Conservation (phyloP, 1,140 invertebrate genomes). For the Ylistrum balloti region DNA sequence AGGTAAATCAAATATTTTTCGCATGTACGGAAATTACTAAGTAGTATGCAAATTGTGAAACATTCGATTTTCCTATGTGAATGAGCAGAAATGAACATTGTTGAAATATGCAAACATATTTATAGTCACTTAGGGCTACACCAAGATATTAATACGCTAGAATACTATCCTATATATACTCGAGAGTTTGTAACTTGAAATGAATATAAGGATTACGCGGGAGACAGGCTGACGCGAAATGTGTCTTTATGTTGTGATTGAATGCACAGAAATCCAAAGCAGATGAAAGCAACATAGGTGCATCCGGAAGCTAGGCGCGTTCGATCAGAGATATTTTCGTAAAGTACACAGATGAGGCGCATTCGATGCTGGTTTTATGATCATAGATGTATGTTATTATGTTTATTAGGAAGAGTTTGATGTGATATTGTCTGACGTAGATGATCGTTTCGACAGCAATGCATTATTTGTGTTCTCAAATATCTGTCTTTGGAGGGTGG, state of each 20-base stretch:
- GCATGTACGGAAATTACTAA: neutral
- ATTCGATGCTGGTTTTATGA: neutral
- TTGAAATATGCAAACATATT: neutral
- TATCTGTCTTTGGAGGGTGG: no score
- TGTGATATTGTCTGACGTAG: neutral
- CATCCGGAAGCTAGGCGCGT: neutral
- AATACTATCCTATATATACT: neutral
- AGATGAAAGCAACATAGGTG: neutral
- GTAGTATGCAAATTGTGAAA: neutral
- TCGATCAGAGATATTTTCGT: neutral
- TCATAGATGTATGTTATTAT: neutral
- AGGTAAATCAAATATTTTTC: neutral
- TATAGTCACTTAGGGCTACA: neutral
- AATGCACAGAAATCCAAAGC: neutral
- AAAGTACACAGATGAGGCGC: neutral
- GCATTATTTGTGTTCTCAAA: no score
- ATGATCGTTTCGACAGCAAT: no score
- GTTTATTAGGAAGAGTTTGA: neutral
- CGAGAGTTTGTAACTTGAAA: neutral
- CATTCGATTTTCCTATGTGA: neutral
- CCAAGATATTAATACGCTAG: neutral
- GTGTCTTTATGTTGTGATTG: neutral
- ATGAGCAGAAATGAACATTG: neutral
- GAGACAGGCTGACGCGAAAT: neutral
- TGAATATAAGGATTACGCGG: neutral